Conservation (phyloP, 2,797 vertebrate species). For the Lagocephalus sceleratus region DNA sequence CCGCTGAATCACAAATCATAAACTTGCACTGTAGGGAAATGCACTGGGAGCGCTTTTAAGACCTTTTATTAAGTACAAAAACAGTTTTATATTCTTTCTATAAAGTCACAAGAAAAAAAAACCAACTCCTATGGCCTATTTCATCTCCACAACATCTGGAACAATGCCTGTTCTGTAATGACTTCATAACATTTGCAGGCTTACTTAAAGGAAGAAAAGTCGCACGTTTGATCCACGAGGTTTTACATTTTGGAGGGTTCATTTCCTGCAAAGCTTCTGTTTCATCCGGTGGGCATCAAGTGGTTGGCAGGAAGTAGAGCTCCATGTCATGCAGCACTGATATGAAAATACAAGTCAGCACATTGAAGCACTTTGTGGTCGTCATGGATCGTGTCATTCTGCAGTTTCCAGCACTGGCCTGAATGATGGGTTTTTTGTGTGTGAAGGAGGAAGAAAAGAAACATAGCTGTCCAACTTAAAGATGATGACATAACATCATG, state of each 20-base stretch:
- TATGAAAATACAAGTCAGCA: constrained; percentile 33
- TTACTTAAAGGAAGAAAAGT: constrained; percentile 13
- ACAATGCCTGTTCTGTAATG: constrained; percentile 1
- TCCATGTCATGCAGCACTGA: constrained; percentile 28
- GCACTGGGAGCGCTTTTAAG: not conserved
- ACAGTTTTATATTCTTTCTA: constrained; percentile 3
- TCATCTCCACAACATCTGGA: constrained; percentile 1
- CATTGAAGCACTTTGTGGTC: constrained; percentile 10
- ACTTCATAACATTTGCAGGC: constrained; percentile 37
- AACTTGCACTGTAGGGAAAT: not conserved
- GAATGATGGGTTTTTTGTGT: constrained; percentile 2
- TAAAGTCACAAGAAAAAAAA: constrained; percentile 11
- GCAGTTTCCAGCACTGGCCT: not conserved
- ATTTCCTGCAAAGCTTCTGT: constrained; percentile 29
- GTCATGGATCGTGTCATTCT: constrained; percentile 8
- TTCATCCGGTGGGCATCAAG: constrained; percentile 31
- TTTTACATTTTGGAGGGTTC: constrained; percentile 12
- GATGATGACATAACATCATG: too few relatives aligned
- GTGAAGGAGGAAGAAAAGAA: constrained; percentile 7
- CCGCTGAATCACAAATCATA: constrained; percentile 3
- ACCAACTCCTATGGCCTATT: constrained; percentile 12
- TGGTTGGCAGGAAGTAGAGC: constrained; percentile 25
- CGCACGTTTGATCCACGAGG: constrained; percentile 18
- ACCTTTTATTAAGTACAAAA: constrained; percentile 4
- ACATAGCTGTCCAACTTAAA: not conserved